Evolutionary conservation across 2,797 vertebrate species (phyloP).

Genomic region (Lepilemur ruficaudatus): DNA sequence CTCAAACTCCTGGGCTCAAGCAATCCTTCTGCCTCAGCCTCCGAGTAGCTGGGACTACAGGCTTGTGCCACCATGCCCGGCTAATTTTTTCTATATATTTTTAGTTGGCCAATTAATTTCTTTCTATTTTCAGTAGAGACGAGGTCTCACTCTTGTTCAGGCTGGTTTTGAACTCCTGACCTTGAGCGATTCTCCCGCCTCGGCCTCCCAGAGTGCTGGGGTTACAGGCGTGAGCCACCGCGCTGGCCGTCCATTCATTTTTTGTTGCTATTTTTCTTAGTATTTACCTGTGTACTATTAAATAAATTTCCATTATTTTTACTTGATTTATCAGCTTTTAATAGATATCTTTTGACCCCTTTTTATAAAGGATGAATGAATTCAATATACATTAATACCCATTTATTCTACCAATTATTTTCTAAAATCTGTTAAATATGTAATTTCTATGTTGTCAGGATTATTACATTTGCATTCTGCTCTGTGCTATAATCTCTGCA

Average conservation of each 20-base stretch:
- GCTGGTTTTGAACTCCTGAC: too few relatives aligned
- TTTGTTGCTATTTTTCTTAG: background rate
- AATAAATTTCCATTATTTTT: background rate
- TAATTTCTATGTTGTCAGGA: background rate
- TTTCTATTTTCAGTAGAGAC: too few relatives aligned
- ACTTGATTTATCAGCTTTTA: background rate
- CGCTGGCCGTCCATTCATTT: background rate
- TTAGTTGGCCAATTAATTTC: too few relatives aligned
- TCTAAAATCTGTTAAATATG: background rate
- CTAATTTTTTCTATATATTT: too few relatives aligned
- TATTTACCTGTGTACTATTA: background rate
- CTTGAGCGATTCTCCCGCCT: too few relatives aligned
- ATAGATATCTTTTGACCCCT: background rate
- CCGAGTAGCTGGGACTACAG: too few relatives aligned
- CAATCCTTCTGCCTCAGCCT: too few relatives aligned
- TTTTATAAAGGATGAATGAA: background rate
- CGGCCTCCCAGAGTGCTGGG: too few relatives aligned
- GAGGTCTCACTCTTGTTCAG: too few relatives aligned
- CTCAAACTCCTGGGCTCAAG: too few relatives aligned
- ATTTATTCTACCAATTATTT: background rate
- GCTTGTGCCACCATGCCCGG: too few relatives aligned
- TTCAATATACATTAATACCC: background rate
- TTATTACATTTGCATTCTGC: background rate
- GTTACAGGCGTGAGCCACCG: too few relatives aligned
- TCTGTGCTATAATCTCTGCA: background rate